Evolutionary conservation across 2,797 vertebrate species (phyloP), one percentile per base, ranked within the genome.

Genomic region (Prionace glauca): DNA sequence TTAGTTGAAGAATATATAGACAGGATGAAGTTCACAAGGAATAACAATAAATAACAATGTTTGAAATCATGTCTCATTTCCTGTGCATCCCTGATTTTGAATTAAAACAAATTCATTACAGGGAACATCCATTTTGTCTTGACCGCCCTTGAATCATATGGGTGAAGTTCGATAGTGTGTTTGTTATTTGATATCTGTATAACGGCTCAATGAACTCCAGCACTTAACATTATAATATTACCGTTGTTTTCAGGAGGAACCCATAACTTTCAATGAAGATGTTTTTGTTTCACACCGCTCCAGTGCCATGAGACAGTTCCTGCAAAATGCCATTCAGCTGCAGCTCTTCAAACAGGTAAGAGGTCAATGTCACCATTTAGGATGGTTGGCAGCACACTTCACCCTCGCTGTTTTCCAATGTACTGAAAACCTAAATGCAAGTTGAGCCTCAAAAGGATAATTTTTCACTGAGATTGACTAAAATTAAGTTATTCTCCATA

Each of bases 271-370:
- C 96, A 99, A 97, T 0, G 99, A 99, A 96, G 99, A 99, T 67
- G 97, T 97, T 0, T 99, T 99, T 10, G 97, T 99, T 95, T 99
- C 98, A 72, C 99, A 99, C 97, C 98, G 99, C 22, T 99, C 99
- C 0, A 98, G 98, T 96, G 98, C 98, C 96, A 99, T 99, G 99
- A 98, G 98, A 96, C 98, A 98, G 96, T 99, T 99, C 96, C 98
- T 99, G 7, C 99, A 98, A 97, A 99, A 99, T 0, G 99, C 99
- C 96, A 99, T 98, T 67, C 99, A 99, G 96, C 98, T 99, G 10
- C 99, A 99, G 97, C 98, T 99, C 96, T 99, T 99, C 97, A 99
- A 99, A 97, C 99, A 99, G 98, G 99, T 99, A 97, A 24, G 95
- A 95, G 0, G 92, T 95, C 65, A 67, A 45, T 29, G 36, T 67